Evolutionary conservation across 2,797 vertebrate genomes (phyloP).

Genomic region (Okamejei kenojei): DNA sequence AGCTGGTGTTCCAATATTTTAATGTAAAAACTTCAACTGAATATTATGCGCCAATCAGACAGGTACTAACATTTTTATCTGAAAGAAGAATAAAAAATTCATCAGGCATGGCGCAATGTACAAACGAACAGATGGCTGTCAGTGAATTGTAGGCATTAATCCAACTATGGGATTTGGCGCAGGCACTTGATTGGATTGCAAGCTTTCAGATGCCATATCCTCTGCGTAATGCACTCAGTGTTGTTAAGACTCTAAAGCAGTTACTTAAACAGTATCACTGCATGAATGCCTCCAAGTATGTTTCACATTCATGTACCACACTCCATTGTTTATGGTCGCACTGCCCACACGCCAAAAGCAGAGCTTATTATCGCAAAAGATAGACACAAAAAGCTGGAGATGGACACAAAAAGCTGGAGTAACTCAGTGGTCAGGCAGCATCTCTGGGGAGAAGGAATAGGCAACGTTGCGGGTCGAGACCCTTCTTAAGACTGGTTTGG

Average conservation of each 20-base stretch:
- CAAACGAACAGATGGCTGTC: constrained; percentile 7
- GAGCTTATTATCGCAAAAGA: too few species aligned
- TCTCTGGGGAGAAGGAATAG: too few species aligned
- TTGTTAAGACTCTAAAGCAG: neutral
- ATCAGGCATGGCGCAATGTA: neutral
- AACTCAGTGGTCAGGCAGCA: too few species aligned
- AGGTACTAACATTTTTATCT: neutral
- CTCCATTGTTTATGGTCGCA: neutral
- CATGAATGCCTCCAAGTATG: neutral
- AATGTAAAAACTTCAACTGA: neutral
- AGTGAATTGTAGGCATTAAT: constrained; percentile 16
- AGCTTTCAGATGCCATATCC: neutral
- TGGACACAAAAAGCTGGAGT: too few species aligned
- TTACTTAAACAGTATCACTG: neutral
- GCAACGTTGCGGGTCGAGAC: too few species aligned
- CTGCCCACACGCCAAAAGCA: neutral
- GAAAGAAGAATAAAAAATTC: neutral
- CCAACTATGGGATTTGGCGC: constrained; percentile 13
- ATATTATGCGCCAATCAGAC: neutral
- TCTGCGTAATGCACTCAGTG: neutral
- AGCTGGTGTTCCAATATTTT: neutral
- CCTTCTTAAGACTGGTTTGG: too few species aligned
- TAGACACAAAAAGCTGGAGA: too few species aligned
- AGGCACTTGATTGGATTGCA: constrained; percentile 20
- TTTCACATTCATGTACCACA: neutral